These are phyloP conservation scores for Phanerotoma sp. DNA, from an alignment of 2,888 invertebrate genomes.

Conservation along the genomic window DNA sequence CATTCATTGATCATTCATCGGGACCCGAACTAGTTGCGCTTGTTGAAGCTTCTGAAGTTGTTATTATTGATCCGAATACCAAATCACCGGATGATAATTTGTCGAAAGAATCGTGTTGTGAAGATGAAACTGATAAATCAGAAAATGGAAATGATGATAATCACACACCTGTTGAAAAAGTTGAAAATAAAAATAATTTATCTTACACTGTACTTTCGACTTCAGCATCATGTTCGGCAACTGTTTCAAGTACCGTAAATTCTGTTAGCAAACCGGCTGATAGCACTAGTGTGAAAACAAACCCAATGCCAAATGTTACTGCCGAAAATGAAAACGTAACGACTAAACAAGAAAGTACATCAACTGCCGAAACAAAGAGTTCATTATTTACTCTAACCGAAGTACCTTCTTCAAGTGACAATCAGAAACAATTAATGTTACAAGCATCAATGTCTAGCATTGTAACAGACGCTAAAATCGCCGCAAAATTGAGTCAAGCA, in stretches of 20 bases:
- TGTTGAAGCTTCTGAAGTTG: slow-evolving; percentile 63
- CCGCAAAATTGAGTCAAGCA: slow-evolving; percentile 45
- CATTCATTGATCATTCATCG: slow-evolving; percentile 51
- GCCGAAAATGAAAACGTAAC: too few relatives aligned
- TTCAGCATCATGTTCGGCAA: too few relatives aligned
- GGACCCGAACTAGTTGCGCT: slow-evolving; percentile 58
- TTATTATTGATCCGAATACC: slow-evolving; percentile 64
- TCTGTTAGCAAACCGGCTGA: too few relatives aligned
- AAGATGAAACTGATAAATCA: slow-evolving; percentile 37
- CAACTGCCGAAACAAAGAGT: too few relatives aligned
- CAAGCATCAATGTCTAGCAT: slow-evolving; percentile 43
- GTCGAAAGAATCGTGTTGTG: slow-evolving; percentile 54
- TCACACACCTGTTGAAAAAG: slow-evolving; percentile 36
- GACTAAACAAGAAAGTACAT: too few relatives aligned
- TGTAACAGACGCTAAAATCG: slow-evolving; percentile 49
- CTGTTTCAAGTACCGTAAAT: too few relatives aligned
- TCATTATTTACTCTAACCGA: too few relatives aligned
- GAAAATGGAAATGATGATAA: slow-evolving; percentile 34
- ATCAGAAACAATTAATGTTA: slow-evolving; percentile 35
- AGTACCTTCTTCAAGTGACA: slow-evolving; percentile 33
- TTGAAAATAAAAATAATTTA: slow-evolving; percentile 8
- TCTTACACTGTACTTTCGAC: too few relatives aligned
- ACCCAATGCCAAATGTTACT: too few relatives aligned
- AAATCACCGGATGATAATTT: slow-evolving; percentile 68
- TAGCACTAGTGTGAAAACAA: too few relatives aligned